Evolutionary conservation across 1,140 invertebrate species (phyloP).

Genomic region (Choristoneura fumiferana): DNA sequence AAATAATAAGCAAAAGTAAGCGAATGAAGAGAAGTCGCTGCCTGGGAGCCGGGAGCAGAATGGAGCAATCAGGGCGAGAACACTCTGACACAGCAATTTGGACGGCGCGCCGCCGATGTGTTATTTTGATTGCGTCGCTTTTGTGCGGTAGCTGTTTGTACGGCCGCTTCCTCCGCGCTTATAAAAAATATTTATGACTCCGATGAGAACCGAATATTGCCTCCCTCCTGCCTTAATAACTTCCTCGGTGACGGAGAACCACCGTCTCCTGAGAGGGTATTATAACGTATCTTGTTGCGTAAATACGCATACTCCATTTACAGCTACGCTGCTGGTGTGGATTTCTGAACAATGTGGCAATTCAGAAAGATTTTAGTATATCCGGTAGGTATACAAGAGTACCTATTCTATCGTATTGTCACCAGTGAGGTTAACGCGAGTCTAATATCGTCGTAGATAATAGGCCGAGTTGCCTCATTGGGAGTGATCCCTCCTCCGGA

Average conservation of each 20-base stretch:
- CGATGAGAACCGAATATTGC: slow-evolving; percentile 39
- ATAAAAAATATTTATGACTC: slow-evolving; percentile 49
- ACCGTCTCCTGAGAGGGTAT: slow-evolving; percentile 20
- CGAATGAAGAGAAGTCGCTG: slow-evolving; percentile 38
- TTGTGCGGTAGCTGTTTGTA: slow-evolving; percentile 48
- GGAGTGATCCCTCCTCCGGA: slow-evolving; percentile 23
- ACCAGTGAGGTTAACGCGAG: neutral
- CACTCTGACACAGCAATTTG: slow-evolving; percentile 75
- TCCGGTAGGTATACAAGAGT: too few species aligned
- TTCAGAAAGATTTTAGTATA: slow-evolving; percentile 1
- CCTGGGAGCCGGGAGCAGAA: slow-evolving; percentile 58
- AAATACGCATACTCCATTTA: slow-evolving; percentile 14
- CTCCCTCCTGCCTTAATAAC: slow-evolving; percentile 35
- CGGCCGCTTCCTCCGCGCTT: slow-evolving; percentile 39
- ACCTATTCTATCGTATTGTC: neutral
- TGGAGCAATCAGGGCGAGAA: slow-evolving; percentile 72
- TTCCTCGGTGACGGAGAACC: slow-evolving; percentile 28
- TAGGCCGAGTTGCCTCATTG: slow-evolving; percentile 21
- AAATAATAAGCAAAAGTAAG: slow-evolving; percentile 57
- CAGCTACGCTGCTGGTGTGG: neutral
- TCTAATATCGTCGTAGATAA: slow-evolving; percentile 17
- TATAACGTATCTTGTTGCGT: slow-evolving; percentile 15
- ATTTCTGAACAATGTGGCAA: neutral
- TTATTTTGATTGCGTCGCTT: slow-evolving; percentile 69
- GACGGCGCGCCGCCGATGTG: slow-evolving; percentile 59